Evolutionary conservation across 2,113 vertebrate genomes (phyloP), one percentile per base, ranked within the genome.

Genomic region (Morphnarchus princeps): DNA sequence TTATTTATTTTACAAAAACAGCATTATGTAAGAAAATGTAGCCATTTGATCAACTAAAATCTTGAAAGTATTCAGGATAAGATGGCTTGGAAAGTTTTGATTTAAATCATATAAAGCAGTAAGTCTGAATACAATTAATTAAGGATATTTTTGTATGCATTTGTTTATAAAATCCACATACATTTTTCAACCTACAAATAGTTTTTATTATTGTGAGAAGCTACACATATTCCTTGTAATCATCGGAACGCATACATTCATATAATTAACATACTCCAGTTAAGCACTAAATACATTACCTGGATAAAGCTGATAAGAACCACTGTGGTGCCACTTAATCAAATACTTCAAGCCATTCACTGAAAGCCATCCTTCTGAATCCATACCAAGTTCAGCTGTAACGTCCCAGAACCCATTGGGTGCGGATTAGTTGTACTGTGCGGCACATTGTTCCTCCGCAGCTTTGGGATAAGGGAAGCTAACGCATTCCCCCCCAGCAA

Each of bases 251-350:
- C 7, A 16, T 6, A 71, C 65, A 69, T 50, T 70, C 59, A 52
- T 7, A 78, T 31, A 90, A 62, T 38, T 61, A 89, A 94, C 62
- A 84, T 74, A 82, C 70, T 92, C 58, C 50, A 84, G 50, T 65
- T 63, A 73, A 88, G 86, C 49, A 38, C 36, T 58, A 66, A 92
- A 91, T 76, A 95, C 83, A 32, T 98, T 99, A 99, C 99, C 99
- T 99, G 98, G 99, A 94, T 98, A 98, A 40, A 99, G 99, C 98
- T 98, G 99, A 62, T 99, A 99, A 91, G 99, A 99, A 97, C 99
- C 99, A 84, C 98, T 99, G 98, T 99, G 98, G 92, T 99, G 99
- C 99, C 99, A 99, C 78, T 97, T 98, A 93, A 99, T 98, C 97
- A 99, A 97, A 97, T 98, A 99, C 97, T 98, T 99, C 97, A 99